A percentile compares a stretch with the other conserved stretches of the same genome.
Evolutionary conservation across 1,140 invertebrate genomes (phyloP).

Genomic region (fruit fly (Drosophila melanogaster)): Release_6_plus_ISO1_MT NT_033777.3:7799001-7799500

Average conservation of each 20-base stretch:
- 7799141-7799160: too few species aligned
- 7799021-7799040: constrained; percentile 4
- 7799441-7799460: constrained; percentile 51
- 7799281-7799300: constrained; percentile 72
- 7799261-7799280: constrained; percentile 21
- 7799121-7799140: too few species aligned
- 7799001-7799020: constrained; percentile 20
- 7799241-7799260: constrained; percentile 13
- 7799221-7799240: neutral
- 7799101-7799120: too few species aligned
- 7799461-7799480: constrained; percentile 38
- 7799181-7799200: too few species aligned
- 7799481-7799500: constrained; percentile 39
- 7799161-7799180: too few species aligned
- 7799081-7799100: too few species aligned
- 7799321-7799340: constrained; percentile 36
- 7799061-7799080: too few species aligned
- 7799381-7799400: constrained; percentile 21
- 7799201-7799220: too few species aligned
- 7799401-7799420: constrained; percentile 20
- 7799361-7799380: constrained; percentile 28
- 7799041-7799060: neutral
- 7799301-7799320: constrained; percentile 39
- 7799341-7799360: constrained; percentile 13
- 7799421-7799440: constrained; percentile 44